A percentile compares a stretch with the other conserved stretches of the same genome.
phyloP scores from a whole-genome alignment of 2,113 vertebrate species.

The Antennarius striatus region DNA sequence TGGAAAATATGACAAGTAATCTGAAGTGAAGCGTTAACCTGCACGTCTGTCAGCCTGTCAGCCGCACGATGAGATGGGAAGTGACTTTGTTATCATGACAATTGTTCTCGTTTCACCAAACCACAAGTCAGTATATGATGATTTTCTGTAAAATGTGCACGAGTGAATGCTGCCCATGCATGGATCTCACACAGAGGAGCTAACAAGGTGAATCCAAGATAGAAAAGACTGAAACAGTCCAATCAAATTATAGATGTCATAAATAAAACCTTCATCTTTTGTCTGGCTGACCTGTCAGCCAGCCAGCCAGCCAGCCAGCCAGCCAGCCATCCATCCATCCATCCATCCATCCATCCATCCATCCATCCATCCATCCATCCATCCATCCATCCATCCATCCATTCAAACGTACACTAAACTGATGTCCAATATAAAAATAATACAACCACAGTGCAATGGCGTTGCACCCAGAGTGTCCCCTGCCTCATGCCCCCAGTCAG shows the following conservation, averaged over 20 bases:
- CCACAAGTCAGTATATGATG: conserved; percentile 12
- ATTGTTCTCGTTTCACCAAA: conserved; percentile 15
- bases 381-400: neutral
- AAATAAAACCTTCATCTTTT: conserved; percentile 18
- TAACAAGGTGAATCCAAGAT: conserved; percentile 7
- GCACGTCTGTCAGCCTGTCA: conserved; percentile 30
- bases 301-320: conserved; percentile 15
- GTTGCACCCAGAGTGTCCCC: no score
- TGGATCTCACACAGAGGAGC: neutral
- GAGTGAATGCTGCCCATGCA: neutral
- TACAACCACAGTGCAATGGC: no score
- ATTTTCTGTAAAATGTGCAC: conserved; percentile 17
- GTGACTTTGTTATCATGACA: conserved; percentile 15
- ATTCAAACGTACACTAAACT: no score
- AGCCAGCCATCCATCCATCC: conserved; percentile 5
- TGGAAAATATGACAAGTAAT: conserved; percentile 1
- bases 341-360: neutral
- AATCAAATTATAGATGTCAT: conserved; percentile 21
- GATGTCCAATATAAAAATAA: no score
- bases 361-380: neutral
- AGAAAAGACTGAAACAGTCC: conserved; percentile 2
- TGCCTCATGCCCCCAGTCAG: no score
- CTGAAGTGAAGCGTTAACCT: conserved; percentile 26
- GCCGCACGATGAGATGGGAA: conserved; percentile 19
- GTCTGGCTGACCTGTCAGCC: conserved; percentile 22